Conservation (phyloP, 2,113 vertebrate genomes). For the Podilymbus podiceps region DNA sequence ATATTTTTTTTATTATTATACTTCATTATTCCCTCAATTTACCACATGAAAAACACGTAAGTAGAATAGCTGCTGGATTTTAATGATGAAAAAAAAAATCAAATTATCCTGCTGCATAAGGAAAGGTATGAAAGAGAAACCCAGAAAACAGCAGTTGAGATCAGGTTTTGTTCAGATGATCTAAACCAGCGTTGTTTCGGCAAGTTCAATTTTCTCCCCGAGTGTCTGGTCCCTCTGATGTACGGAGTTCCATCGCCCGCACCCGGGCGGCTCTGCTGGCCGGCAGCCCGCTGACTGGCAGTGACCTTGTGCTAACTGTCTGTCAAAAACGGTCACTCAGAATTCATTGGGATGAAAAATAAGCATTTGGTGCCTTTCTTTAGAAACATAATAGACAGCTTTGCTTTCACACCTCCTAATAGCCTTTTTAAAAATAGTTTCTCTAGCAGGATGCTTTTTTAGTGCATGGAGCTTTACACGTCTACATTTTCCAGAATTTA, state of each 20-base stretch:
- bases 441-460: conserved; percentile 55
- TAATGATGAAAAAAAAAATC: neutral
- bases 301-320: conserved; percentile 38
- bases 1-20: neutral
- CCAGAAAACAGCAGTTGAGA: conserved; percentile 16
- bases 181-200: neutral
- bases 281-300: neutral
- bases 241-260: neutral
- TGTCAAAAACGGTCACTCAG: conserved; percentile 12
- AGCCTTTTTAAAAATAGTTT: conserved; percentile 73
- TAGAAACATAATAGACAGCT: conserved; percentile 65
- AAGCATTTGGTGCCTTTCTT: conserved; percentile 44
- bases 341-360: conserved; percentile 14
- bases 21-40: conserved; percentile 48
- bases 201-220: conserved; percentile 20
- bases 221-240: neutral
- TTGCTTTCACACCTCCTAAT: conserved; percentile 71
- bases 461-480: neutral
- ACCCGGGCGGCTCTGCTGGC: neutral
- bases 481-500: conserved; percentile 53
- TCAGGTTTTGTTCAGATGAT: conserved; percentile 15
- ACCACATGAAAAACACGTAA: neutral
- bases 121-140: neutral
- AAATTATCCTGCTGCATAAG: neutral
- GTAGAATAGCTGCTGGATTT: conserved; percentile 18